Evolutionary conservation across 2,113 vertebrate genomes (phyloP).

Genomic region (Coptodon rendalli): DNA sequence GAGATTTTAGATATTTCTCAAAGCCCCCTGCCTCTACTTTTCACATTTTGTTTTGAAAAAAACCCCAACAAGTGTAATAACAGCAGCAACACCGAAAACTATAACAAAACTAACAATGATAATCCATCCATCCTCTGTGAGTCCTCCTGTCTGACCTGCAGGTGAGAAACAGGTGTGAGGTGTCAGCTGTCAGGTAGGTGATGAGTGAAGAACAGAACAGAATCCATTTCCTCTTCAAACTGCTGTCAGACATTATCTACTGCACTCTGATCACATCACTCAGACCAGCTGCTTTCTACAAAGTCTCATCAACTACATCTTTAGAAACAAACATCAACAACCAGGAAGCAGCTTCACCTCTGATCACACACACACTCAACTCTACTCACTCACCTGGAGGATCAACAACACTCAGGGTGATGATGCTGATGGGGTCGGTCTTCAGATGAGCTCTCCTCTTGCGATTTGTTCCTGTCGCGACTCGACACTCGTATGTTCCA

Average conservation of each 20-base stretch:
- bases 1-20: not conserved
- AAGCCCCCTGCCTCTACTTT: not conserved
- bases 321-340: too few relatives aligned
- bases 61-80: accelerated
- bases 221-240: not conserved
- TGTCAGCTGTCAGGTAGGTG: not conserved
- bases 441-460: not conserved
- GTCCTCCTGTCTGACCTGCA: accelerated
- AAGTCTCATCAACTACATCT: too few relatives aligned
- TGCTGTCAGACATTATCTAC: not conserved
- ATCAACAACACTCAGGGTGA: too few relatives aligned
- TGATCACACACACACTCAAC: too few relatives aligned
- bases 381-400: too few relatives aligned
- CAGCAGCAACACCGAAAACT: not conserved
- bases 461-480: not conserved
- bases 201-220: not conserved
- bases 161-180: not conserved
- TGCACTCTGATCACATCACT: not conserved
- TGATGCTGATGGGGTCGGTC: not conserved
- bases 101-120: not conserved
- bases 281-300: not conserved
- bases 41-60: not conserved
- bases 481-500: not conserved
- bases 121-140: accelerated
- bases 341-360: too few relatives aligned